These are phyloP conservation scores for Nomada goodeniana DNA, from an alignment of 2,888 invertebrate species.

Conservation along the genomic window DNA sequence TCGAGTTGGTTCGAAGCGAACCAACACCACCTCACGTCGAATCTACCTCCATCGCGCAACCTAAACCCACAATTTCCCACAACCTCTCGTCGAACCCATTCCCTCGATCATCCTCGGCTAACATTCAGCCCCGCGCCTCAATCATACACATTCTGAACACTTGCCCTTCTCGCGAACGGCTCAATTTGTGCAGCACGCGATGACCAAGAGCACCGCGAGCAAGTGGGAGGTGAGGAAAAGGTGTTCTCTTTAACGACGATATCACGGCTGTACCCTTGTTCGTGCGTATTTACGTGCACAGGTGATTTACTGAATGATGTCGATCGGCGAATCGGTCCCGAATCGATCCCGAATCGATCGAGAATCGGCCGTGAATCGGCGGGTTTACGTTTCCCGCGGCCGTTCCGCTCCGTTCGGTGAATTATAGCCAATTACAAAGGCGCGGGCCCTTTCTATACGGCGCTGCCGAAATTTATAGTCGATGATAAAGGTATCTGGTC, in stretches of 20 bases:
- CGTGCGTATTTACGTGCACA: background rate
- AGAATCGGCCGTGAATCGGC: constrained; percentile 41
- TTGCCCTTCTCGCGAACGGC: constrained; percentile 28
- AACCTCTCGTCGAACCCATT: too few species aligned
- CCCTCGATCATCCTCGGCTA: background rate
- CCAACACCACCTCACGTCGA: too few species aligned
- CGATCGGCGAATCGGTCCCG: constrained; percentile 4
- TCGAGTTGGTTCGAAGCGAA: too few species aligned
- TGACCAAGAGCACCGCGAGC: too few species aligned
- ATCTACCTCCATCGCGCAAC: too few species aligned
- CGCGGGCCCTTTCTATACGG: constrained; percentile 64
- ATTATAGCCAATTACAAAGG: constrained; percentile 76
- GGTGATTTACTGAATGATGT: background rate
- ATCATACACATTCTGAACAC: background rate
- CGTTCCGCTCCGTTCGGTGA: constrained; percentile 42
- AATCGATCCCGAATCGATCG: background rate
- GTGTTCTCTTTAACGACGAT: constrained; percentile 14
- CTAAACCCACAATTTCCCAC: too few species aligned
- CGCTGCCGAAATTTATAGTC: constrained; percentile 78
- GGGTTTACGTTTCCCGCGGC: constrained; percentile 29
- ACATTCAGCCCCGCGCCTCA: background rate
- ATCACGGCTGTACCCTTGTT: constrained; percentile 9
- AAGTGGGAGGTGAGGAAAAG: background rate
- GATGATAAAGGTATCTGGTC: constrained; percentile 77
- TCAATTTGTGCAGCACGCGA: constrained; percentile 51